Base-by-base conservation (phyloP, 2,888 invertebrate species). In the Cataglyphis altisquamis region DNA sequence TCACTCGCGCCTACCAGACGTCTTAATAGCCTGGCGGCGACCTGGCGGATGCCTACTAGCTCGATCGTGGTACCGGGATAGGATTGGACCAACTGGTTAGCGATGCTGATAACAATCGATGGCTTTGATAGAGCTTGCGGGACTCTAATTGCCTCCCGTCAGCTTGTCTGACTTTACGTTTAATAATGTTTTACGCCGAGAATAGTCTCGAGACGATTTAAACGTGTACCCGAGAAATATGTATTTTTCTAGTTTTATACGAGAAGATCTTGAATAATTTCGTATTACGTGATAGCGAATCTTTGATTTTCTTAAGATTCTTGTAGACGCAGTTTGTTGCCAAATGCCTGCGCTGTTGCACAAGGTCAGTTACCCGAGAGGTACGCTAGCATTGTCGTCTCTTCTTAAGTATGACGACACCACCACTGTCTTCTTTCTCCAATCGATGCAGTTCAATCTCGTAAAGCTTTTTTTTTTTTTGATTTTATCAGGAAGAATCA, bases 321-420 rank as follows among this genome's bases (percentile, higher is more conserved):
- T n/a, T 8, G 52, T 52, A n/a, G n/a, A n/a, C n/a, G n/a, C n/a
- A n/a, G n/a, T 52, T n/a, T n/a, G 15, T 52, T 8, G 83, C 87
- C 83, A 86, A 87, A 89, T 86, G 88, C 89, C 86, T 89, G 91
- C 86, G 91, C 92, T 92, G 94, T 93, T 93, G 94, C 93, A 93
- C 94, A 93, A 93, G 94, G 94, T 94, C 94, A 93, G 93, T 93
- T 94, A 94, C 93, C 94, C 91, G 89, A 64, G 60, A 73, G 74
- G 52, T 48, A 68, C 68, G 48, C 82, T 84, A 60, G 63, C 77
- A 81, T 52, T 52, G 60, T 36, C 72, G 32, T 82, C 80, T 82
- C 73, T 82, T 84, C 8, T 52, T 63, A 48, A 41, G 63, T 52
- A 25, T 21, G 32, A 73, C 15, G 63, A 63, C 45, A 63, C 15